These are phyloP conservation scores for Sinosuthora webbiana DNA, from an alignment of 2,113 vertebrate genomes.

Conservation along the genomic window DNA sequence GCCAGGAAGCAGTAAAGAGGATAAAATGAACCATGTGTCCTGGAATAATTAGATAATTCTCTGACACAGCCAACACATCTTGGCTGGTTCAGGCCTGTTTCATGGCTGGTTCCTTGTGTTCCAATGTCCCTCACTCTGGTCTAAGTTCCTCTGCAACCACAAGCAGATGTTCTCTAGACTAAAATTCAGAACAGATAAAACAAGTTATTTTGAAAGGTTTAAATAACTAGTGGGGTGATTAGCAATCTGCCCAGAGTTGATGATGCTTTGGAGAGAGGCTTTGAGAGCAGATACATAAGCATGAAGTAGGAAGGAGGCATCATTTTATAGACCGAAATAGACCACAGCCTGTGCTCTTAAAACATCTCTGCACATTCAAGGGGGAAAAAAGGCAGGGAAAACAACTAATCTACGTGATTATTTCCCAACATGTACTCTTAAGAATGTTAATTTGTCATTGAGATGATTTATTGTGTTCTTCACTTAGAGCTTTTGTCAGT, in stretches of 20 bases:
- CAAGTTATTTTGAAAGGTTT: neutral
- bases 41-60: constrained; percentile 25
- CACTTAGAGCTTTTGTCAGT: neutral
- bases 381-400: neutral
- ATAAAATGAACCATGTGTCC: constrained; percentile 20
- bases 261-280: neutral
- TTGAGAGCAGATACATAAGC: neutral
- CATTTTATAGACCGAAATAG: neutral
- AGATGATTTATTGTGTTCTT: neutral
- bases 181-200: neutral
- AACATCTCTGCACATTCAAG: neutral
- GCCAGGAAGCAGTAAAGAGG: constrained; percentile 9
- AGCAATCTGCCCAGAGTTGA: neutral
- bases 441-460: neutral
- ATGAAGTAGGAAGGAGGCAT: neutral
- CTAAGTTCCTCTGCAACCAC: constrained; percentile 2
- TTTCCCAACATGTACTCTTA: neutral
- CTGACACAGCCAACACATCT: constrained; percentile 12
- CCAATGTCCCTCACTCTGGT: neutral
- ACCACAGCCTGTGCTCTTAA: neutral
- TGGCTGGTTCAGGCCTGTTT: neutral
- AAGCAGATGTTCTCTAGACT: constrained; percentile 19
- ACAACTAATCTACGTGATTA: neutral
- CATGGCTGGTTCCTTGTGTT: neutral
- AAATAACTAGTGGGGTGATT: neutral